Evolutionary conservation across 2,888 invertebrate genomes (phyloP), one percentile per base, ranked within the genome.

Genomic region (Tuta absoluta): DNA sequence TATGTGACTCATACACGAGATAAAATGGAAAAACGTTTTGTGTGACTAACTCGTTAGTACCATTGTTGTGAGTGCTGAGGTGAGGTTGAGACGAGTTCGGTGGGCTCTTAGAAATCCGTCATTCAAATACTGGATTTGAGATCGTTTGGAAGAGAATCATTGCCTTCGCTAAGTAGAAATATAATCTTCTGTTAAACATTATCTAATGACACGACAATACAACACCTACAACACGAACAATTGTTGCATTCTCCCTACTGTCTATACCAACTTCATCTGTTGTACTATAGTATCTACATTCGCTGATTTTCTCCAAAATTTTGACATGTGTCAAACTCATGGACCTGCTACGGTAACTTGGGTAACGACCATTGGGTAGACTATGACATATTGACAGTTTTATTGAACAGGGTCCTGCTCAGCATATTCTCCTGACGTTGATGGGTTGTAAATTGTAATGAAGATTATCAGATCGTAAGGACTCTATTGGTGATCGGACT

Each of bases 1-100:
- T 76, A 64, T 79, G 76, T 86, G 86, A 86, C 79, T 86, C 85
- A 86, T 76, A 72, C 69, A 65, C 77, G 72, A 79, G 71, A 71
- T 73, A 79, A 79, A 79, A 72, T 78, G 81, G 79, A 79, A 82
- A 83, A 80, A 73, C 72, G 71, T 77, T 79, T 77, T 77, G 79
- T 82, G 75, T 80, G 82, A 81, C 75, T 79, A 79, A 79, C 75
- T 68, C 75, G 79, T 76, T 72, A 67, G 67, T 69, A 65, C 68
- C 68, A 73, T 72, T 71, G 67, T 69, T 66, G 62, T n/a, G n/a
- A 48, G 59, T 48, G 38, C 45, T 24, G 14, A 48, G 33, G 56
- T 17, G 56, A 56, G 28, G 24, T 21, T 64, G 64, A 65, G 66
- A 56, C 65, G 63, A 65, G 65, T 66, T 68, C 67, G 70, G 70